phyloP scores from a whole-genome alignment of 2,797 vertebrate genomes.

The Hypotaenidia okinawae region DNA sequence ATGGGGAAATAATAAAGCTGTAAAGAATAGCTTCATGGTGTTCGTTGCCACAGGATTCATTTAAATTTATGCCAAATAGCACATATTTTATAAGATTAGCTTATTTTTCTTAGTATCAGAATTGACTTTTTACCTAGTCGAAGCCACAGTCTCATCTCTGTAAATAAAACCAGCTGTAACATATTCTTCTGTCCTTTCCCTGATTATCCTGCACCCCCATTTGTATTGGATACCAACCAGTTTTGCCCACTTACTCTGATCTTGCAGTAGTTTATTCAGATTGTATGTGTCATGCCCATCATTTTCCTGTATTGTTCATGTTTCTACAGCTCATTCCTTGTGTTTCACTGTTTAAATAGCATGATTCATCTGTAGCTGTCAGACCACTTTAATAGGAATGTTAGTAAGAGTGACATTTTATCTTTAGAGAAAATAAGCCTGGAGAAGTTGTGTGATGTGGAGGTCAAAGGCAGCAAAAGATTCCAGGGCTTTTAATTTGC shows the following conservation, averaged over 20 bases:
- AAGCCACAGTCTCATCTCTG: not conserved
- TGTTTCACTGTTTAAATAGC: not conserved
- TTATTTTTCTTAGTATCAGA: not conserved
- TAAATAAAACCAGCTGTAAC: not conserved
- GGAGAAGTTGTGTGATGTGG: not conserved
- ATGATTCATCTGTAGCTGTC: not conserved
- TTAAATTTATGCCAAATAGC: not conserved
- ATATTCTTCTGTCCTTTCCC: not conserved
- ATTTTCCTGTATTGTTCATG: not conserved
- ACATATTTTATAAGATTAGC: not conserved
- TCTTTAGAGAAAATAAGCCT: constrained; percentile 11
- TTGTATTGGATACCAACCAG: not conserved
- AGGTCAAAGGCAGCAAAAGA: constrained; percentile 1
- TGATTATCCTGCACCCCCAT: not conserved
- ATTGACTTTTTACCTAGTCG: not conserved
- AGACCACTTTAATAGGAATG: not conserved
- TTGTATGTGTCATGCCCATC: not conserved
- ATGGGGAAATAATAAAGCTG: not conserved
- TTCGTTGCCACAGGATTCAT: not conserved
- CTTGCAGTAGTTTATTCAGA: not conserved
- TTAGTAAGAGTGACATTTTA: not conserved
- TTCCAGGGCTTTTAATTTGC: not conserved
- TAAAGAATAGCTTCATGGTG: not conserved
- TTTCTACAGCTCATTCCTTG: not conserved
- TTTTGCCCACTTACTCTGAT: not conserved